Evolutionary conservation across 2,797 vertebrate genomes (phyloP).

Genomic region (Enteromius trimaculatus): DNA sequence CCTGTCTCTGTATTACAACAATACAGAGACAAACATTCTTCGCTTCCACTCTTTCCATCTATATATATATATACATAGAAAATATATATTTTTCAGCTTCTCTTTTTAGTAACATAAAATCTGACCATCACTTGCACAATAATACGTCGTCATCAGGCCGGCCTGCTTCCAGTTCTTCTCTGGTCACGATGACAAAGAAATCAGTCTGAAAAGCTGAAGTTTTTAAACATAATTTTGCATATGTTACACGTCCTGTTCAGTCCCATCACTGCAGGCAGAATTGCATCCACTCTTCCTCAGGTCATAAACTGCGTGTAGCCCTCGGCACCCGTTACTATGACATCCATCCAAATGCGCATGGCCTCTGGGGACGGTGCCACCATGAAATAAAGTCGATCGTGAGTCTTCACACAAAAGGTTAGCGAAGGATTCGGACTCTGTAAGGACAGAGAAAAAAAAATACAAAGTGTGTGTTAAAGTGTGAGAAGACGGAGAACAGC

Average conservation of each 20-base stretch:
- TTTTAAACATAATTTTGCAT: slow-evolving; percentile 47
- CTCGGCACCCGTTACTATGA: slow-evolving; percentile 95
- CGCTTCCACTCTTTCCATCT: not conserved
- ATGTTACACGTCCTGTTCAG: slow-evolving; percentile 36
- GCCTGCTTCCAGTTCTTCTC: slow-evolving; percentile 36
- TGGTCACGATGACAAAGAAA: slow-evolving; percentile 23
- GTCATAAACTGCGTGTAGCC: slow-evolving; percentile 97
- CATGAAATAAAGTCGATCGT: slow-evolving; percentile 96
- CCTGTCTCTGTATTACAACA: not conserved
- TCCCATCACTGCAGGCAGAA: not conserved
- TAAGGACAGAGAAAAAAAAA: slow-evolving; percentile 20
- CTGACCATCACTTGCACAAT: slow-evolving; percentile 21
- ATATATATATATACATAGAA: not conserved
- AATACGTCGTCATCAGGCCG: slow-evolving; percentile 17
- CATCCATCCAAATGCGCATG: slow-evolving; percentile 99
- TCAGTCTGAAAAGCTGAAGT: slow-evolving; percentile 28
- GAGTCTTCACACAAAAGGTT: slow-evolving; percentile 98
- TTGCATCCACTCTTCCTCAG: slow-evolving; percentile 71
- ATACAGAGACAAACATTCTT: slow-evolving; percentile 32
- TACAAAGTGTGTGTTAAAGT: slow-evolving; percentile 28
- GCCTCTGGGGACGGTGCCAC: slow-evolving; percentile 94
- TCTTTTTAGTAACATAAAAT: slow-evolving; percentile 41
- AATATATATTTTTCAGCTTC: not conserved
- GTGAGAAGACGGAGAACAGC: slow-evolving; percentile 47
- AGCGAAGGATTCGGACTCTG: slow-evolving; percentile 94